Conservation (phyloP, 2,797 vertebrate genomes). For the Myotis daubentonii region DNA sequence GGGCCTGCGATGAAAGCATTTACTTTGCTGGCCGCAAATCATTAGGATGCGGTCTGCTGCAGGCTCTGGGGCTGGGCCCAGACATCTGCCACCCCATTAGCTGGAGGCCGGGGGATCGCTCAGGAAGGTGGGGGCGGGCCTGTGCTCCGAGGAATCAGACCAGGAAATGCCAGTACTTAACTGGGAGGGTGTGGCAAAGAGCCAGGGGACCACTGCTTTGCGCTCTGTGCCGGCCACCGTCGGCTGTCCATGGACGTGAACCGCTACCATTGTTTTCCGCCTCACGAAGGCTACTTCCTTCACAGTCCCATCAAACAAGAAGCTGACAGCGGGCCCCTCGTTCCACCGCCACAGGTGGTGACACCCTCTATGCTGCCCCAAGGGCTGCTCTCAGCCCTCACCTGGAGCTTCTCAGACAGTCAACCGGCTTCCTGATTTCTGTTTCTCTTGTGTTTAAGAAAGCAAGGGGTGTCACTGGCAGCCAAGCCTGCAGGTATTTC, state of each 20-base stretch:
- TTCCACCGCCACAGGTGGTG: slow-evolving; percentile 54
- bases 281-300: slow-evolving; percentile 75
- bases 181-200: slow-evolving; percentile 87
- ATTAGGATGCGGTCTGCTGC: slow-evolving; percentile 84
- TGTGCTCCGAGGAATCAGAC: slow-evolving; percentile 89
- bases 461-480: slow-evolving; percentile 26
- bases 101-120: slow-evolving; percentile 74
- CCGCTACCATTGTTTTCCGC: slow-evolving; percentile 55
- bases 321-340: slow-evolving; percentile 53
- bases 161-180: slow-evolving; percentile 90
- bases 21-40: slow-evolving; percentile 88
- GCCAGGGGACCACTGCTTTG: slow-evolving; percentile 38
- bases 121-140: slow-evolving; percentile 86
- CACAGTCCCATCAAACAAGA: neutral
- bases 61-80: slow-evolving; percentile 87
- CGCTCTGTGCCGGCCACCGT: slow-evolving; percentile 64
- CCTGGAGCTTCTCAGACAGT: slow-evolving; percentile 49
- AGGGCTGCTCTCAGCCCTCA: slow-evolving; percentile 70
- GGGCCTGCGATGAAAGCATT: slow-evolving; percentile 86
- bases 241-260: neutral
- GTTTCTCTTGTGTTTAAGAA: slow-evolving; percentile 53
- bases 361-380: neutral
- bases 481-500: neutral
- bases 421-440: slow-evolving; percentile 15
- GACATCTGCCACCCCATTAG: slow-evolving; percentile 84